phyloP scores from a whole-genome alignment of 2,113 vertebrate genomes.

The Pseudopodoces humilis region DNA sequence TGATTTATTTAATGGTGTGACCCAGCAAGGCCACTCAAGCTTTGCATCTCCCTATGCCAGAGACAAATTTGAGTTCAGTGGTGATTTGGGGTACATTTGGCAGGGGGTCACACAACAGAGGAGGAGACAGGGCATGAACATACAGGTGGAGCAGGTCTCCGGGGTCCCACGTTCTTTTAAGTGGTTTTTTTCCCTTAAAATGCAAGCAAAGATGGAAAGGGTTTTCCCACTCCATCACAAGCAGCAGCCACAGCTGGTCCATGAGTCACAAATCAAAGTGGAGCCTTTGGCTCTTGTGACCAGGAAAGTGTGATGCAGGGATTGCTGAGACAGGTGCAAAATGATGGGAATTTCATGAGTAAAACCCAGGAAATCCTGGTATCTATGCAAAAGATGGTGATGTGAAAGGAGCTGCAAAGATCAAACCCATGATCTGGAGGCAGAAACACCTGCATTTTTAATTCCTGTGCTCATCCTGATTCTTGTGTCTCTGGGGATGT shows the following conservation, averaged over 20 bases:
- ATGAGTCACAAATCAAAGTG: neutral
- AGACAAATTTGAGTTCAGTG: neutral
- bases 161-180: neutral
- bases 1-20: neutral
- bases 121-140: neutral
- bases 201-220: neutral
- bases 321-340: neutral
- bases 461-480: neutral
- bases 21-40: neutral
- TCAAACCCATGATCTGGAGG: neutral
- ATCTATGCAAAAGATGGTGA: rapidly evolving
- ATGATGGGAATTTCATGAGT: neutral
- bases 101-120: neutral
- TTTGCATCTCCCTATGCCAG: neutral
- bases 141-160: neutral
- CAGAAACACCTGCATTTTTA: neutral
- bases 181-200: neutral
- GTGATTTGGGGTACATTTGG: rapidly evolving
- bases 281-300: neutral
- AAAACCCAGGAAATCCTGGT: neutral
- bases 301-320: neutral
- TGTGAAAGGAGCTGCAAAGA: neutral
- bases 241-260: neutral
- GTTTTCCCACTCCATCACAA: neutral
- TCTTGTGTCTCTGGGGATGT: neutral